Conservation (phyloP, 2,113 vertebrate genomes). For the Dolichotis patagonum region DNA sequence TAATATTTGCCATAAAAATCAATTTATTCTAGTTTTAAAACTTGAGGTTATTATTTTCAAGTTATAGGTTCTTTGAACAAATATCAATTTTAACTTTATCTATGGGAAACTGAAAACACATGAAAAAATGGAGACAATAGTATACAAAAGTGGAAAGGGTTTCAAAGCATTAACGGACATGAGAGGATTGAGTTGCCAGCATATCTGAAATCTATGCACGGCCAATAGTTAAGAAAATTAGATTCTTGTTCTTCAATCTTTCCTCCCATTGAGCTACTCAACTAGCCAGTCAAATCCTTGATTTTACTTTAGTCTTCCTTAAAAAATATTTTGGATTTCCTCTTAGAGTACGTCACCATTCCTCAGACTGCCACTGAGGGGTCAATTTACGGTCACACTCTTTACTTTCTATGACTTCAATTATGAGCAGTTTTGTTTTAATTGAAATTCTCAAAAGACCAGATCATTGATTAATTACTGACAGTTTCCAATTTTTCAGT, state of each 20-base stretch:
- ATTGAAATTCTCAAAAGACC: neutral
- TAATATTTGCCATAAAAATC: neutral
- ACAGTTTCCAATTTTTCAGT: neutral
- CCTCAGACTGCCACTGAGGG: neutral
- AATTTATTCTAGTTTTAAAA: neutral
- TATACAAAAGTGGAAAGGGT: neutral
- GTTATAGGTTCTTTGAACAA: neutral
- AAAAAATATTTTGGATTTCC: neutral
- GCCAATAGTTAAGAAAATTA: neutral
- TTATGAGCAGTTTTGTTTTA: neutral
- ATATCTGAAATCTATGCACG: too few species aligned
- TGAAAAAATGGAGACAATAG: neutral
- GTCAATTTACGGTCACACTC: neutral
- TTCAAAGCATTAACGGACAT: neutral
- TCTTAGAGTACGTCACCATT: neutral
- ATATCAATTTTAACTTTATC: neutral
- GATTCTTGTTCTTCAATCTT: neutral
- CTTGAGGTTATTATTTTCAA: neutral
- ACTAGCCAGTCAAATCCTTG: neutral
- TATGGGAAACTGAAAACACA: neutral
- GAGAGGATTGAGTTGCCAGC: neutral
- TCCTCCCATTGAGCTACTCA: neutral
- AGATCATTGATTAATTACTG: neutral
- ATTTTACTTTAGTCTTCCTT: neutral
- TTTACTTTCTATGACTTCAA: neutral